phyloP scores from a whole-genome alignment of 2,888 invertebrate genomes.

The Phortica magna region DNA sequence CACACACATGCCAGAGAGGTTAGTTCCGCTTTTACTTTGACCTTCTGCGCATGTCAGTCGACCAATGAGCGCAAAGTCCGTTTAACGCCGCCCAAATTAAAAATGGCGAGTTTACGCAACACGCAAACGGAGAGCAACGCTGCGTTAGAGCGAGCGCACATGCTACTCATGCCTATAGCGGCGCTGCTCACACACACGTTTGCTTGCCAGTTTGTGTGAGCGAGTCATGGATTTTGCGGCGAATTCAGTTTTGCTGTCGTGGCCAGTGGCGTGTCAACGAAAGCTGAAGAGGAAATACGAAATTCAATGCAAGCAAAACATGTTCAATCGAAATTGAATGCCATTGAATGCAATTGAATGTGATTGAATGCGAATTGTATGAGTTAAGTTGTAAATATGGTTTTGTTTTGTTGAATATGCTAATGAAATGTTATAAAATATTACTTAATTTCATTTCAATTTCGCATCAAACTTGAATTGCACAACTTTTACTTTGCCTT shows the following conservation, averaged over 20 bases:
- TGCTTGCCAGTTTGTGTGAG: conserved; percentile 6
- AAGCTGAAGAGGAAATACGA: not conserved
- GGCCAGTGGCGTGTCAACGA: not conserved
- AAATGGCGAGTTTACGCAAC: conserved; percentile 75
- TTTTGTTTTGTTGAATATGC: too few relatives aligned
- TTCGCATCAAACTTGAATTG: conserved; percentile 60
- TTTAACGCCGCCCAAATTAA: conserved; percentile 76
- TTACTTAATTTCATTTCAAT: conserved; percentile 63
- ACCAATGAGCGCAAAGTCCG: conserved; percentile 69
- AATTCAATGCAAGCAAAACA: not conserved
- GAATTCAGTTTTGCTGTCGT: not conserved
- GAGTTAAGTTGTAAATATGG: conserved; percentile 46
- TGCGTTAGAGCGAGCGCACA: conserved; percentile 26
- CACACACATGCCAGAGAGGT: not conserved
- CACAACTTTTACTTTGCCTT: not conserved
- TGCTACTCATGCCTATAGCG: not conserved
- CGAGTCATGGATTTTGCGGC: conserved; percentile 5
- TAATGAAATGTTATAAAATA: too few relatives aligned
- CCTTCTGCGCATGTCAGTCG: conserved; percentile 69
- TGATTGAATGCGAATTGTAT: too few relatives aligned
- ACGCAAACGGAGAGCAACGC: conserved; percentile 34
- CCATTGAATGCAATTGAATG: not conserved
- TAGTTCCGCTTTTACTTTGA: not conserved
- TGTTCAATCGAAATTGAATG: not conserved
- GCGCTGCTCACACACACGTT: conserved; percentile 47